Evolutionary conservation across 2,797 vertebrate genomes (phyloP).

Genomic region (Pristis pectinata): DNA sequence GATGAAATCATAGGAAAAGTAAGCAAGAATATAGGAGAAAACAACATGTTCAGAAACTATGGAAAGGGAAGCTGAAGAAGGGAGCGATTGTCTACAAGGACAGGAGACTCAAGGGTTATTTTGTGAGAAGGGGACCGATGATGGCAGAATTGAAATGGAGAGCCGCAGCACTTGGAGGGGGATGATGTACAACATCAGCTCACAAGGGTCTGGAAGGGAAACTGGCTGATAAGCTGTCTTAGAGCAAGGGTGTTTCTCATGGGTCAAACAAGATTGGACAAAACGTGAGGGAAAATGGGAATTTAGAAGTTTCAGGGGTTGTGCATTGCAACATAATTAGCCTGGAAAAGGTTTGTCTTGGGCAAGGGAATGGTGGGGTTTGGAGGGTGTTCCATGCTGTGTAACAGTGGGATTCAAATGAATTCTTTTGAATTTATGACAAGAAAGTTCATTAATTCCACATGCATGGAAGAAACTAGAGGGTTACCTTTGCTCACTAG

Average conservation of each 20-base stretch:
- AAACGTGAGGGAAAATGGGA: neutral
- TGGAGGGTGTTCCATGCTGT: too few species aligned
- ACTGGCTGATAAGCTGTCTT: neutral
- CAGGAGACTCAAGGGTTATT: too few species aligned
- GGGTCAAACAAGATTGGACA: neutral
- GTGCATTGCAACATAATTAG: neutral
- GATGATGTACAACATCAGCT: neutral
- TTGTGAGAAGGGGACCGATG: neutral
- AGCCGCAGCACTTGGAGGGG: neutral
- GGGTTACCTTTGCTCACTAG: neutral
- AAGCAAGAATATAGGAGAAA: neutral
- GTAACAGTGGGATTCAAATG: neutral
- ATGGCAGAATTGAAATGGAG: neutral
- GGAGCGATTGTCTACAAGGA: neutral
- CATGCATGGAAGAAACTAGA: neutral
- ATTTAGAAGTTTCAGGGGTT: neutral
- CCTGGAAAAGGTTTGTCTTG: neutral
- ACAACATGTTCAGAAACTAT: neutral
- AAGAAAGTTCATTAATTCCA: too few species aligned
- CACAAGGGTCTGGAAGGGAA: neutral
- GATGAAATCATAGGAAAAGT: too few species aligned
- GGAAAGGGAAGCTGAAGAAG: neutral
- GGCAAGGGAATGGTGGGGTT: neutral
- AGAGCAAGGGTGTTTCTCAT: neutral
- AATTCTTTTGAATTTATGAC: neutral